Evolutionary conservation across 2,113 vertebrate species (phyloP).

Genomic region (Hyperoodon ampullatus): DNA sequence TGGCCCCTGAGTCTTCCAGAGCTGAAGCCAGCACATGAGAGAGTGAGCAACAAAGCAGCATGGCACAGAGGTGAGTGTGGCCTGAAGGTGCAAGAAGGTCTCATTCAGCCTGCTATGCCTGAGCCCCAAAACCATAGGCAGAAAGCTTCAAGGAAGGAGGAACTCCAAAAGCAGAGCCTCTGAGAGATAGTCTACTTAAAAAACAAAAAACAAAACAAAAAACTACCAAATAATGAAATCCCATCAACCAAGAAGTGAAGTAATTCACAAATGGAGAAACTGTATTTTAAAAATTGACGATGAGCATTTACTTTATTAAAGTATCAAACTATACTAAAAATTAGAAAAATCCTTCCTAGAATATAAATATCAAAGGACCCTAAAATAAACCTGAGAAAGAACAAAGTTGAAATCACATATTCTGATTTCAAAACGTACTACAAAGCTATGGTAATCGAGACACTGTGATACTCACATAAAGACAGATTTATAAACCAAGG

Average conservation of each 20-base stretch:
- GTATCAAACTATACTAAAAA: background rate
- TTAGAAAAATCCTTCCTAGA: background rate
- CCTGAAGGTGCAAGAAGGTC: background rate
- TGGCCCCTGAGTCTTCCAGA: background rate
- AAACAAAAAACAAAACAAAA: background rate
- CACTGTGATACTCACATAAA: background rate
- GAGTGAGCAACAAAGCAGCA: rapidly evolving
- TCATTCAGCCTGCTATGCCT: background rate
- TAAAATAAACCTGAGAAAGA: background rate
- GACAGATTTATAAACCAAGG: background rate
- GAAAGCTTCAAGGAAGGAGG: background rate
- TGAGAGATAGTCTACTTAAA: background rate
- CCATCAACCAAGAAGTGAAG: background rate
- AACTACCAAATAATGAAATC: background rate
- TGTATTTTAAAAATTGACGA: background rate
- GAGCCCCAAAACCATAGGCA: background rate
- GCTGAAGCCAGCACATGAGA: background rate
- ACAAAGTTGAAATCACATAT: background rate
- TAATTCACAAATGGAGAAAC: background rate
- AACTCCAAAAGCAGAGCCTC: background rate
- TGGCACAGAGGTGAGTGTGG: background rate
- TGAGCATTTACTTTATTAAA: background rate
- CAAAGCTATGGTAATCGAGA: background rate
- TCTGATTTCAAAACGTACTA: background rate
- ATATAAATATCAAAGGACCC: background rate